These are phyloP conservation scores for Meles meles DNA, from an alignment of 2,113 vertebrate species.

Conservation along the genomic window DNA sequence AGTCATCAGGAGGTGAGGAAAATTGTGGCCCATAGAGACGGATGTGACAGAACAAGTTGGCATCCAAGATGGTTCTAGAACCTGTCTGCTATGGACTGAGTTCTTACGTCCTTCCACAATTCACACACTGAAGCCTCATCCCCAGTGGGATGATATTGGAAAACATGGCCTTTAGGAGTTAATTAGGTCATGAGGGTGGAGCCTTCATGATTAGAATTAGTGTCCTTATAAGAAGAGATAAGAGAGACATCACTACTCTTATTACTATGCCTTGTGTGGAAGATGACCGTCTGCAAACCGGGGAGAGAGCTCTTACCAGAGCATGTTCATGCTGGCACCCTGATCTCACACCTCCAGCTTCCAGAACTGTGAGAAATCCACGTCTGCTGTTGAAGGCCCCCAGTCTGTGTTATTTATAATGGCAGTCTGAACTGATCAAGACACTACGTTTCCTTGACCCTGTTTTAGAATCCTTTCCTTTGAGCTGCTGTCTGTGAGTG, in stretches of 20 bases:
- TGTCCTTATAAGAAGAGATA: not conserved
- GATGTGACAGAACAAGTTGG: not conserved
- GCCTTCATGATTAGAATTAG: not conserved
- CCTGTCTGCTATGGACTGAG: not conserved
- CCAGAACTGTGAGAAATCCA: not conserved
- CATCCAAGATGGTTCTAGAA: not conserved
- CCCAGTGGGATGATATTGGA: not conserved
- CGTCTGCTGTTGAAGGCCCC: not conserved
- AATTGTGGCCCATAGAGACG: not conserved
- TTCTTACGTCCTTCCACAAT: not conserved
- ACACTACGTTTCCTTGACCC: not conserved
- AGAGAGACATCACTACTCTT: not conserved
- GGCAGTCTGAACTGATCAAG: not conserved
- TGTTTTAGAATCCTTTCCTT: not conserved
- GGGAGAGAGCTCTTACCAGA: not conserved
- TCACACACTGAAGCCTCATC: not conserved
- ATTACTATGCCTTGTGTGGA: not conserved
- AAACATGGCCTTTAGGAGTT: not conserved
- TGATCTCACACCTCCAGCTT: not conserved
- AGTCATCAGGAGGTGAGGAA: not conserved
- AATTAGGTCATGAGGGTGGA: not conserved
- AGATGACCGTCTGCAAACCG: not conserved
- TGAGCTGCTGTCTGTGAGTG: not conserved
- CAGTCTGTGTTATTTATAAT: fast-evolving
- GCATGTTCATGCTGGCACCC: not conserved